Base-by-base conservation (phyloP, 2,888 invertebrate species). In the Hanleya hanleyi region DNA sequence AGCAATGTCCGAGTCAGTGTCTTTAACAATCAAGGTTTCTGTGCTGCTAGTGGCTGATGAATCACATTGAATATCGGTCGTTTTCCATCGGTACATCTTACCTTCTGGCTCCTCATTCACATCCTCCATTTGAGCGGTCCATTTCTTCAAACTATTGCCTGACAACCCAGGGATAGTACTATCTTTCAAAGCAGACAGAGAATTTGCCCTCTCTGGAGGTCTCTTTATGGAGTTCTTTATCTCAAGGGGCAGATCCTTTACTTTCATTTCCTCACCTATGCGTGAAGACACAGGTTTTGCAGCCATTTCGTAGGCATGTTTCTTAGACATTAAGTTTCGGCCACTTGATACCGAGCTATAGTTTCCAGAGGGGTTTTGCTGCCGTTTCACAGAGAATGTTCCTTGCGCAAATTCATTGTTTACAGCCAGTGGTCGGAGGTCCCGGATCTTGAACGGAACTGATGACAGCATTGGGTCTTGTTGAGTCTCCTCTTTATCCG, bases 1-100 rank as follows among this genome's bases (percentile, higher is more conserved):
- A 29, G 50, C 36, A 1, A 12, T 62, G n/a, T 75, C 68, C 9
- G 79, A 84, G 41, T 84, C 82, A 71, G 86, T 85, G 74, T 81
- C 79, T 68, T 85, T 87, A 6, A 86, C 76, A 65, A 87, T 87
- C 69, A 87, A 85, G 26, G 87, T 87, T 38, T 84, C 87, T 2
- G 84, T 83, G 74, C 87, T 87, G 50, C 85, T 84, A 32, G 78
- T 80, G 9, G 77, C 77, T 1, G 78, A 76, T 12, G 32, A 66
- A 35, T 57, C 64, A 32, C 50, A 61, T n/a, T 69, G 49, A 41
- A 69, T 67, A 51, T 70, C 70, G 26, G 62, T 37, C 33, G 26
- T 36, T 38, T 41, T 62, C 47, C n/a, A 47, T 41, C 36, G 29
- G 32, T 29, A 26, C 22, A 49, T 33, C 50, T 35, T 67, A 33